phyloP scores from a whole-genome alignment of 2,797 vertebrate genomes.

The Hippopotamyrus pictus region DNA sequence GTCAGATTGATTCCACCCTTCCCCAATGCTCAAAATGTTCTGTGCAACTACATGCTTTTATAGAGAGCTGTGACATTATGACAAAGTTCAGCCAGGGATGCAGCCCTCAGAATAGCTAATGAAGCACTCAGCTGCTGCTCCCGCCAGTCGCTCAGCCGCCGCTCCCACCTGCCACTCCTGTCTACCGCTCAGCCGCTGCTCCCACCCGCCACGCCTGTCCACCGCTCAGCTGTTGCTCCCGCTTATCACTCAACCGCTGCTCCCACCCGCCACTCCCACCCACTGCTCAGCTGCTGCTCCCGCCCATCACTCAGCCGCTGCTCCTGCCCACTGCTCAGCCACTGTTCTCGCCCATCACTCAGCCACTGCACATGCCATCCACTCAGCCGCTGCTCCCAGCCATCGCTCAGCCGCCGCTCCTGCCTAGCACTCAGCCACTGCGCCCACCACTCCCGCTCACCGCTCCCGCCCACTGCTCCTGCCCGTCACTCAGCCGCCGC shows the following conservation, averaged over 20 bases:
- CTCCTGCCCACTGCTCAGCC: no score
- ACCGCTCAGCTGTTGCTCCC: background rate
- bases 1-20: conserved; percentile 53
- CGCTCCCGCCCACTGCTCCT: no score
- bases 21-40: conserved; percentile 53
- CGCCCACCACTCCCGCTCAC: no score
- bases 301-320: no score
- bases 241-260: background rate
- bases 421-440: no score
- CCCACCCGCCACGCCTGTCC: background rate
- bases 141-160: background rate
- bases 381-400: no score
- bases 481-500: background rate
- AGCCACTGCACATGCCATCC: no score
- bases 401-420: no score
- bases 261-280: background rate
- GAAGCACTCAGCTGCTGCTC: background rate
- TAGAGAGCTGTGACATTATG: conserved; percentile 47
- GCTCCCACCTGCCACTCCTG: no score
- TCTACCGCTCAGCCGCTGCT: no score
- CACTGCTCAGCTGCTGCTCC: no score
- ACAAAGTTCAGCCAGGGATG: conserved; percentile 15
- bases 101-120: background rate
- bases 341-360: no score
- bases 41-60: conserved; percentile 49